phyloP scores from a whole-genome alignment of 2,113 vertebrate species.

The Anoplopoma fimbria region DNA sequence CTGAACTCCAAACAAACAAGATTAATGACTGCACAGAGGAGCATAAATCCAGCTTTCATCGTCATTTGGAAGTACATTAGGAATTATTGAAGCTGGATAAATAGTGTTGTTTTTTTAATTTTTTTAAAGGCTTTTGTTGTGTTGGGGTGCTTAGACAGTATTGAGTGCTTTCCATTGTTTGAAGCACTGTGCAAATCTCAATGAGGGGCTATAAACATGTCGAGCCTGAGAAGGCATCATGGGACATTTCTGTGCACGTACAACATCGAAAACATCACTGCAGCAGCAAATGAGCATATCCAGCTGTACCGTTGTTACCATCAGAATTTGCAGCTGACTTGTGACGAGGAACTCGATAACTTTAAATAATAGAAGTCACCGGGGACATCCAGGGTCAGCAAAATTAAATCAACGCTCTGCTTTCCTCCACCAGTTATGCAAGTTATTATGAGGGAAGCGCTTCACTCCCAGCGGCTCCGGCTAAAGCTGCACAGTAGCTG shows the following conservation, averaged over 20 bases:
- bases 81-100: background rate
- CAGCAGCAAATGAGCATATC: background rate
- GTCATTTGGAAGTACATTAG: background rate
- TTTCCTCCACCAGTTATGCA: background rate
- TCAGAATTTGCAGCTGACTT: background rate
- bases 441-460: background rate
- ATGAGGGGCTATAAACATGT: background rate
- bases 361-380: background rate
- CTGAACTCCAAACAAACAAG: background rate
- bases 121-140: too few relatives aligned
- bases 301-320: too few relatives aligned
- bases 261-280: background rate
- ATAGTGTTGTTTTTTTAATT: background rate
- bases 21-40: background rate
- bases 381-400: background rate
- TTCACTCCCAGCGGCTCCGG: background rate
- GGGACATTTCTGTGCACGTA: background rate
- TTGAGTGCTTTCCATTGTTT: background rate
- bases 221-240: constrained; percentile 1
- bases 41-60: background rate
- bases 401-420: background rate
- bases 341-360: background rate
- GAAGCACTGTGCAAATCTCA: constrained; percentile 7
- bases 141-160: background rate
- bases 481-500: background rate